phyloP scores from a whole-genome alignment of 2,888 invertebrate species.

The Hermodice carunculata region DNA sequence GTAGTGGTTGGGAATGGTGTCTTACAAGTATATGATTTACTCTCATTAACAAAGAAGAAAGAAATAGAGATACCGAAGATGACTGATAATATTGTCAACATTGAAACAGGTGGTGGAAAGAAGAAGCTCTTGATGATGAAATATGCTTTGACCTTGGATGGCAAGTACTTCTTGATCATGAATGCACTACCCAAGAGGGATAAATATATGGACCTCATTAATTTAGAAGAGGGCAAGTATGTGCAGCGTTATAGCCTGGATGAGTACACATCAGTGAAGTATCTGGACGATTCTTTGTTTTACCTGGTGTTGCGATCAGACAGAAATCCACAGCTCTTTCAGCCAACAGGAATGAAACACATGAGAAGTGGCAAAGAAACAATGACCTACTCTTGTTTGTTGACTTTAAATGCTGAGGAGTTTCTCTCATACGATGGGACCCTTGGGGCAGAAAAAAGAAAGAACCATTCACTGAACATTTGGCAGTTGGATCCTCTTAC shows the following conservation, averaged over 20 bases:
- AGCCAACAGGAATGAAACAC: too few relatives aligned
- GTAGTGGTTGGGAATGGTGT: too few relatives aligned
- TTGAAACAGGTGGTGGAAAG: slow-evolving; percentile 21
- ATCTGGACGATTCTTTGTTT: slow-evolving; percentile 22
- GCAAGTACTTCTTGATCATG: slow-evolving; percentile 28
- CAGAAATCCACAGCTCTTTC: too few relatives aligned
- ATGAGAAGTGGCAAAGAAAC: too few relatives aligned
- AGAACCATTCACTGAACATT: slow-evolving; percentile 2
- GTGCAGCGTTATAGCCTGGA: slow-evolving; percentile 2
- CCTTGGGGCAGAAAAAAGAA: slow-evolving; percentile 9
- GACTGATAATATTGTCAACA: slow-evolving; percentile 20
- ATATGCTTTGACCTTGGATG: slow-evolving; percentile 25
- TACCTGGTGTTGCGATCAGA: not conserved
- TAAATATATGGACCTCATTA: slow-evolving; percentile 31
- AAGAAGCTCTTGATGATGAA: slow-evolving; percentile 19
- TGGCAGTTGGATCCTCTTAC: slow-evolving; percentile 18
- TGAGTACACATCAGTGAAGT: slow-evolving; percentile 7
- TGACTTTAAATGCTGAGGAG: not conserved
- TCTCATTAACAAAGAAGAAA: not conserved
- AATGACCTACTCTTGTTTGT: too few relatives aligned
- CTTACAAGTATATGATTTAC: slow-evolving; percentile 13
- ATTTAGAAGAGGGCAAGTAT: slow-evolving; percentile 11
- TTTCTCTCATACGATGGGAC: slow-evolving; percentile 17
- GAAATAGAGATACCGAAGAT: slow-evolving; percentile 16
- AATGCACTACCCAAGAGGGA: slow-evolving; percentile 12